Percentiles rank a stretch among this genome's conserved stretches.
Evolutionary conservation across 2,797 vertebrate genomes (phyloP).

Genomic region (Prionace glauca): DNA sequence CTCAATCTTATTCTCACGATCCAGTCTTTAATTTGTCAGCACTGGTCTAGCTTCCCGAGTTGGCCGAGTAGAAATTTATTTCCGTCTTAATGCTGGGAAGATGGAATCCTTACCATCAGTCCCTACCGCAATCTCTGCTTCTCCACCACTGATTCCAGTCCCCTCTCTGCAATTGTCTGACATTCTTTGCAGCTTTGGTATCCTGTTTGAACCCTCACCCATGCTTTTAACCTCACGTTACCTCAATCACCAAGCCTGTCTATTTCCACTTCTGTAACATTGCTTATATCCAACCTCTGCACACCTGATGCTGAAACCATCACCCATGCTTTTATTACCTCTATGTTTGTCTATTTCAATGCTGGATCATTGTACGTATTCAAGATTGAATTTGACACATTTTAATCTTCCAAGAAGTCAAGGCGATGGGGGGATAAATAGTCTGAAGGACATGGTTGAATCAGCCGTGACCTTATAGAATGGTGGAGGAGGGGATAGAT

Average conservation of each 20-base stretch:
- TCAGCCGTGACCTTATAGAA: neutral
- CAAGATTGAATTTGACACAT: too few species aligned
- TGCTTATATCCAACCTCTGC: neutral
- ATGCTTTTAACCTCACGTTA: neutral
- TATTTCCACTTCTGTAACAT: neutral
- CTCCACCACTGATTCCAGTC: neutral
- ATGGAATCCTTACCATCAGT: neutral
- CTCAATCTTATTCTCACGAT: neutral
- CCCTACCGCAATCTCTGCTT: neutral
- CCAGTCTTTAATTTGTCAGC: neutral
- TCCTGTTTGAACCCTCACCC: neutral
- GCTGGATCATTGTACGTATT: neutral
- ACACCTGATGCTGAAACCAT: neutral
- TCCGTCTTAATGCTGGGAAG: neutral
- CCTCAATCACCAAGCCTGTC: neutral
- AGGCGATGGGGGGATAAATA: neutral
- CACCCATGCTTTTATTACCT: neutral
- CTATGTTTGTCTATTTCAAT: neutral
- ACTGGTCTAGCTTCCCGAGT: neutral
- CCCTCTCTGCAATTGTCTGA: neutral
- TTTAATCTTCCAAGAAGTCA: neutral
- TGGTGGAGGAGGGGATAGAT: neutral
- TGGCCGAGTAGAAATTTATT: neutral
- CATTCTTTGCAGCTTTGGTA: neutral
- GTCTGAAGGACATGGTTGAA: neutral